A percentile compares a stretch with the other conserved stretches of the same genome.
Evolutionary conservation across 2,797 vertebrate genomes (phyloP).

Genomic region (Megalops cyprinoides): DNA sequence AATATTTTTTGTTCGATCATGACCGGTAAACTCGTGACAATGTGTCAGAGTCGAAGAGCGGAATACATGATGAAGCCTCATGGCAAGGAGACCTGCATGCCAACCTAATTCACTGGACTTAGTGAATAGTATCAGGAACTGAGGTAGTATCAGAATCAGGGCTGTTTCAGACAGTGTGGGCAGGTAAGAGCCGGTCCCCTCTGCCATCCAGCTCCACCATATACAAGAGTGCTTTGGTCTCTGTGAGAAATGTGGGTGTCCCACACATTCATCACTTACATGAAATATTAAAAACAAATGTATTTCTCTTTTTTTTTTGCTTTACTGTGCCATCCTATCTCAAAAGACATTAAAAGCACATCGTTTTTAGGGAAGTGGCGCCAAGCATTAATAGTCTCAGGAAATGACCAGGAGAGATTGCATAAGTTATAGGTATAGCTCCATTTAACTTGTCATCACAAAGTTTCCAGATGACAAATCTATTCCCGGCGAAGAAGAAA

Average conservation of each 20-base stretch:
- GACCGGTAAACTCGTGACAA: too few species aligned
- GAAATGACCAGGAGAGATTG: conserved; percentile 31
- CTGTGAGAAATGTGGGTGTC: conserved; percentile 7
- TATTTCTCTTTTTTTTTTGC: neutral
- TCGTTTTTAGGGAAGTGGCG: conserved; percentile 23
- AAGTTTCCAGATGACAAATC: conserved; percentile 33
- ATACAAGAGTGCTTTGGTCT: neutral
- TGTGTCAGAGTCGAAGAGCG: too few species aligned
- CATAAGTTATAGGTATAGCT: conserved; percentile 23
- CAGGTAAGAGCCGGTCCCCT: neutral
- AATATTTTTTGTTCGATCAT: too few species aligned
- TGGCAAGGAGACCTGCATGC: too few species aligned
- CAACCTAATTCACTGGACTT: too few species aligned
- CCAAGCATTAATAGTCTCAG: conserved; percentile 22
- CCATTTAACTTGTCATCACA: conserved; percentile 38
- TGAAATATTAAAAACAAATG: conserved; percentile 32
- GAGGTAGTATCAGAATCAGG: neutral
- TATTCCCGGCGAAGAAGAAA: conserved; percentile 20
- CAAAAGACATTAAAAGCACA: conserved; percentile 30
- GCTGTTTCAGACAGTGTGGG: neutral
- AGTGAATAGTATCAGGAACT: too few species aligned
- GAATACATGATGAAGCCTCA: too few species aligned
- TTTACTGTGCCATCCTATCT: conserved; percentile 23
- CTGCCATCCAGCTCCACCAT: neutral
- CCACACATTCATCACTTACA: neutral